A percentile compares a stretch with the other conserved stretches of the same genome.
These are phyloP conservation scores for Sebastes wilsoni DNA, from an alignment of 2,797 vertebrate genomes.

Conservation along the genomic window DNA sequence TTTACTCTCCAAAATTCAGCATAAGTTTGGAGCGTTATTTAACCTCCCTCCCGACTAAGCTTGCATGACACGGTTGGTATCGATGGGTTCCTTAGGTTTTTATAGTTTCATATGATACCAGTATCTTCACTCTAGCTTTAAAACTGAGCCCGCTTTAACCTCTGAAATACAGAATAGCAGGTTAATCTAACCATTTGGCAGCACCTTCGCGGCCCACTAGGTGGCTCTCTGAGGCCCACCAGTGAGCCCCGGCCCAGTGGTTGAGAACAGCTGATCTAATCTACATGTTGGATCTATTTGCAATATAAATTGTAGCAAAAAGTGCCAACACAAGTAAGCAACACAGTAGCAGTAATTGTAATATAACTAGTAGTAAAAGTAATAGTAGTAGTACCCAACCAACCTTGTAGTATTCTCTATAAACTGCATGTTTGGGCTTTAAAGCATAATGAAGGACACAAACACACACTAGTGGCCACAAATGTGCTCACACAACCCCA, in stretches of 20 bases:
- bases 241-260: too few species aligned
- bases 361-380: background rate
- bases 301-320: background rate
- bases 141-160: fast-evolving
- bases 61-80: too few species aligned
- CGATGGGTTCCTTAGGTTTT: too few species aligned
- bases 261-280: background rate
- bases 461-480: background rate
- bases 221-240: too few species aligned
- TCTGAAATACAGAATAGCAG: too few species aligned
- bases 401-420: background rate
- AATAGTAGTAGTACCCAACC: background rate
- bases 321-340: background rate
- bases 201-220: too few species aligned
- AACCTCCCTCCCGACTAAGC: too few species aligned
- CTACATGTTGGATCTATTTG: background rate
- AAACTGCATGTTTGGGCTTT: background rate
- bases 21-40: too few species aligned
- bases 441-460: background rate
- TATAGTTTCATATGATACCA: fast-evolving
- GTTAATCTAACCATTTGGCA: too few species aligned
- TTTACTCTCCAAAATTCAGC: fast-evolving
- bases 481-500: background rate
- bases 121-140: too few species aligned
- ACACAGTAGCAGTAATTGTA: background rate